Percentiles rank a stretch among this genome's conserved stretches.
Conservation (phyloP, 2,113 vertebrate species). For the Neolamprologus ventralis region DNA sequence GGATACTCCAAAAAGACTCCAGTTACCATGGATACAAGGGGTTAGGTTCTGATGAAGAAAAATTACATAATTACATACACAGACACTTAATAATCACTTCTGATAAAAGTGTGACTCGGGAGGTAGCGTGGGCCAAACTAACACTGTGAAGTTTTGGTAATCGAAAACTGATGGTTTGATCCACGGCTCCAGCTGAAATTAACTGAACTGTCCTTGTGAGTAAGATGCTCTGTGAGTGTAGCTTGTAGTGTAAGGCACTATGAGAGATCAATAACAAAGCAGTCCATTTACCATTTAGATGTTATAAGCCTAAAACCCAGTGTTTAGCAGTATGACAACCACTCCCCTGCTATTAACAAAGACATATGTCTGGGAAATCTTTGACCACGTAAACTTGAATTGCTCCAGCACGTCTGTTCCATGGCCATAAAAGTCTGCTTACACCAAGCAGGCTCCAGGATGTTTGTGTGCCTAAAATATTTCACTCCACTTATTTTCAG, state of each 20-base stretch:
- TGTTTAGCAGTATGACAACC: neutral
- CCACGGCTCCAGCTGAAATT: neutral
- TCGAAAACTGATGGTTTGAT: neutral
- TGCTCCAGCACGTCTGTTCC: neutral
- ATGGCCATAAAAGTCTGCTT: neutral
- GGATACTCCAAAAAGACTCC: slow-evolving; percentile 15
- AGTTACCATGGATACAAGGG: slow-evolving; percentile 59
- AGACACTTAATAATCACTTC: neutral
- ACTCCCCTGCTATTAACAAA: neutral
- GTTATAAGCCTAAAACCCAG: neutral
- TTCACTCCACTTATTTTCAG: neutral
- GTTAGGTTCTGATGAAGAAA: neutral
- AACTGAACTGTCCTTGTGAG: neutral
- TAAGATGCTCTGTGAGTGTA: neutral
- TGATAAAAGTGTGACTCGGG: neutral
- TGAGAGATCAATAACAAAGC: neutral
- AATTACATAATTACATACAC: neutral
- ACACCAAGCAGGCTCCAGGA: neutral
- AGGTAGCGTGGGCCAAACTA: neutral
- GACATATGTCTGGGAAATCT: neutral
- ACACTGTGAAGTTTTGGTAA: neutral
- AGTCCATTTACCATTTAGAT: neutral
- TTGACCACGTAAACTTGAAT: neutral
- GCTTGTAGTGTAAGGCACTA: neutral
- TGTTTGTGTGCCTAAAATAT: neutral